Evolutionary conservation across 1,140 invertebrate species (phyloP).

Genomic region (Tetramorium parvispinum): DNA sequence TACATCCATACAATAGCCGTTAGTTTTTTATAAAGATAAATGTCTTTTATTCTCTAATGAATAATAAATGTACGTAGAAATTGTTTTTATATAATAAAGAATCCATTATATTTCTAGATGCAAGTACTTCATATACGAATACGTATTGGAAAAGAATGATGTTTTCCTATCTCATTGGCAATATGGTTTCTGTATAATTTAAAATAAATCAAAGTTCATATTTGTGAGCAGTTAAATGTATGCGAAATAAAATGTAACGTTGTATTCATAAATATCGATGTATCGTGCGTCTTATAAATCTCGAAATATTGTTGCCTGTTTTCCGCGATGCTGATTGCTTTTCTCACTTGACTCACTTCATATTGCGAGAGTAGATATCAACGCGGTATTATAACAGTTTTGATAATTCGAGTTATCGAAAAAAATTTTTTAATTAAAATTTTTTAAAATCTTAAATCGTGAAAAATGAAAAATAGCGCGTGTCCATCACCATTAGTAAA

Average conservation of each 20-base stretch:
- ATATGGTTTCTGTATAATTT: not conserved
- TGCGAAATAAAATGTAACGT: not conserved
- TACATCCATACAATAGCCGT: not conserved
- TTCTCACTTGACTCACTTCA: too few relatives aligned
- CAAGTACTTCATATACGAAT: not conserved
- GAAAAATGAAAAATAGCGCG: too few relatives aligned
- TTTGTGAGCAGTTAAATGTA: not conserved
- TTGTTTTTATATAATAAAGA: not conserved
- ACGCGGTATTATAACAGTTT: too few relatives aligned
- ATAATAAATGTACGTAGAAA: constrained; percentile 8
- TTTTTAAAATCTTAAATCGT: too few relatives aligned
- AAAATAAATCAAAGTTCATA: not conserved
- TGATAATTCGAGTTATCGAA: too few relatives aligned
- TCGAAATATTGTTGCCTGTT: too few relatives aligned
- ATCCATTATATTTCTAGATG: not conserved
- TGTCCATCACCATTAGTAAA: not conserved
- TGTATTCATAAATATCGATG: not conserved
- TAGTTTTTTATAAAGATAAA: not conserved
- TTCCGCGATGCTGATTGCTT: too few relatives aligned
- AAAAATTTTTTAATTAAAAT: too few relatives aligned
- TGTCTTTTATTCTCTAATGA: not conserved
- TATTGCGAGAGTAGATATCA: too few relatives aligned
- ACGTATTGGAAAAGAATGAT: not conserved
- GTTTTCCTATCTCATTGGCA: not conserved
- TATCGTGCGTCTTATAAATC: not conserved